Conservation (phyloP, 2,797 vertebrate genomes). For the Anguilla anguilla region DNA sequence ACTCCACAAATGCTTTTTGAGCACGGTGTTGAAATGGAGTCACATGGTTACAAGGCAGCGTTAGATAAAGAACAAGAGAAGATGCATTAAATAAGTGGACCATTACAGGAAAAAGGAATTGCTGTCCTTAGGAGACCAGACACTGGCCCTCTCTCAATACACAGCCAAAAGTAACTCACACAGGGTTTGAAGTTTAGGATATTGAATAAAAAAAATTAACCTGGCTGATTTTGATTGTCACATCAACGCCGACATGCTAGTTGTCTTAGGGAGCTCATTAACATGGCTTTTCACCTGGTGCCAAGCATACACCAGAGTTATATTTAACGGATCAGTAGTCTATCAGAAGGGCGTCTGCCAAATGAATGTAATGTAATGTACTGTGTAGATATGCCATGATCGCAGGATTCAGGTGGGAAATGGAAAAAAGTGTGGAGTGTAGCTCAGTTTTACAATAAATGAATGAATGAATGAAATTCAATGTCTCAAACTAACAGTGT, state of each 20-base stretch:
- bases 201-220: not conserved
- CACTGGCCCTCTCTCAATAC: not conserved
- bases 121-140: not conserved
- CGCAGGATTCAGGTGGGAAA: not conserved
- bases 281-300: constrained; percentile 16
- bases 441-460: not conserved
- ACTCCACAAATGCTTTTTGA: not conserved
- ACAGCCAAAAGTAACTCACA: not conserved
- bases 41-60: not conserved
- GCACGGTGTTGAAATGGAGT: not conserved
- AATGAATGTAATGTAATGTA: not conserved
- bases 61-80: not conserved
- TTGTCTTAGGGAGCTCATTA: not conserved
- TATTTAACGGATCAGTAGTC: not conserved
- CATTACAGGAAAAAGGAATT: not conserved
- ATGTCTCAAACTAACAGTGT: not conserved
- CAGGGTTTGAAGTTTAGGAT: not conserved
- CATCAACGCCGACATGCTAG: not conserved
- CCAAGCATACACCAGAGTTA: not conserved
- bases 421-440: not conserved
- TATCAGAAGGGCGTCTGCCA: not conserved
- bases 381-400: not conserved
- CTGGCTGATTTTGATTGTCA: not conserved
- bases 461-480: not conserved
- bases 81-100: not conserved